Evolutionary conservation across 2,797 vertebrate genomes (phyloP), one percentile per base, ranked within the genome.

Genomic region (Muscicapa comitata): DNA sequence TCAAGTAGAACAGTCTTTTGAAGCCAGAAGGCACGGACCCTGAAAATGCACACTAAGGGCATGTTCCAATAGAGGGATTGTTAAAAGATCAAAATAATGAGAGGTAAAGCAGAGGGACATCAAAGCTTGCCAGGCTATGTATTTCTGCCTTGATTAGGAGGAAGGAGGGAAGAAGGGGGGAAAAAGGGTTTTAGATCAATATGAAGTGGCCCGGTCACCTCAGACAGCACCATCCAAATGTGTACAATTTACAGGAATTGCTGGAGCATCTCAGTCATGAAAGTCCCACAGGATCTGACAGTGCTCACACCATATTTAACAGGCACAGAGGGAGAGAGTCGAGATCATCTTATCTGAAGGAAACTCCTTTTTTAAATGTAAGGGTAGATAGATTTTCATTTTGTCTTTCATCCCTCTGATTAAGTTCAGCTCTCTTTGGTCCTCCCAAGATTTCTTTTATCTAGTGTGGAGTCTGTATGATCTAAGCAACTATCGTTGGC

Each of bases 11-110:
- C 35, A 50, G 51, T n/a, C 88, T 92, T 95, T 79, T 93, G 88
- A 95, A 96, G 86, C 70, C 70, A 65, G 82, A 86, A 91, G 85
- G 87, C 82, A 87, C 8, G 54, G 90, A 72, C 67, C 48, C 76
- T 87, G 81, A 23, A 85, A 80, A 95, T 75, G 65, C 88, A 76
- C 7, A 18, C 59, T 79, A 65, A 54, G 84, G 80, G 66, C 59
- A 53, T 91, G 78, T 92, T 91, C 79, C 85, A 86, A 91, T 38
- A 84, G 74, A 86, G 42, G 71, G 77, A 91, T 90, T 94, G 91
- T 96, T 95, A 84, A 93, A 95, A 91, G 82, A 95, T 96, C 91
- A 95, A 96, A 95, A 96, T 86, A 93, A 96, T 92, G 94, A 96
- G 71, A 48, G 94, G 65, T 81, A 94, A 86, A 94, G 59, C 83